These are phyloP conservation scores for Chelon labrosus DNA, from an alignment of 2,797 vertebrate species.

Conservation along the genomic window DNA sequence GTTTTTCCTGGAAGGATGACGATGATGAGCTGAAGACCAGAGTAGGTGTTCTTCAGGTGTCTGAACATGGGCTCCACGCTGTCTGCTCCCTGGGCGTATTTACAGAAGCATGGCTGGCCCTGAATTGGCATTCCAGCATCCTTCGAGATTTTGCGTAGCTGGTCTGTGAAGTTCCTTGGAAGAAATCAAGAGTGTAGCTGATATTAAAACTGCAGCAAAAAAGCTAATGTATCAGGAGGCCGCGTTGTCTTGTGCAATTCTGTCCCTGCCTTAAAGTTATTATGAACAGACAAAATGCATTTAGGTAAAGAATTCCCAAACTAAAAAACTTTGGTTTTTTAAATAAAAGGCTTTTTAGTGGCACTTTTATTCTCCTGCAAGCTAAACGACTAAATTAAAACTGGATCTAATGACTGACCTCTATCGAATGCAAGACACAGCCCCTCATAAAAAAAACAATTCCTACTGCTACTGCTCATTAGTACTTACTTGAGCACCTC, in stretches of 20 bases:
- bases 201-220: background rate
- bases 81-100: constrained; percentile 98
- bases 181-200: constrained; percentile 9
- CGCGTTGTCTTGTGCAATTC: background rate
- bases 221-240: background rate
- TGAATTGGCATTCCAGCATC: constrained; percentile 99
- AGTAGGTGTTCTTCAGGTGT: constrained; percentile 97
- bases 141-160: constrained; percentile 98
- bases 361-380: background rate
- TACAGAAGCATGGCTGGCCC: constrained; percentile 99
- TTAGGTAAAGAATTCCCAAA: background rate
- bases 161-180: constrained; percentile 95
- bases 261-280: background rate
- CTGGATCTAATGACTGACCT: background rate
- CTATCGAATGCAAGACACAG: constrained; percentile 1
- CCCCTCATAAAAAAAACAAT: background rate
- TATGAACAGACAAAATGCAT: background rate
- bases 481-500: constrained; percentile 98
- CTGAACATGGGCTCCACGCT: constrained; percentile 99
- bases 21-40: constrained; percentile 97
- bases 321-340: no score
- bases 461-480: constrained; percentile 8
- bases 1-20: constrained; percentile 98
- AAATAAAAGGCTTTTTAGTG: background rate
- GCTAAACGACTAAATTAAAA: constrained; percentile 17